Evolutionary conservation across 2,113 vertebrate species (phyloP).

Genomic region (Mixornis gularis): DNA sequence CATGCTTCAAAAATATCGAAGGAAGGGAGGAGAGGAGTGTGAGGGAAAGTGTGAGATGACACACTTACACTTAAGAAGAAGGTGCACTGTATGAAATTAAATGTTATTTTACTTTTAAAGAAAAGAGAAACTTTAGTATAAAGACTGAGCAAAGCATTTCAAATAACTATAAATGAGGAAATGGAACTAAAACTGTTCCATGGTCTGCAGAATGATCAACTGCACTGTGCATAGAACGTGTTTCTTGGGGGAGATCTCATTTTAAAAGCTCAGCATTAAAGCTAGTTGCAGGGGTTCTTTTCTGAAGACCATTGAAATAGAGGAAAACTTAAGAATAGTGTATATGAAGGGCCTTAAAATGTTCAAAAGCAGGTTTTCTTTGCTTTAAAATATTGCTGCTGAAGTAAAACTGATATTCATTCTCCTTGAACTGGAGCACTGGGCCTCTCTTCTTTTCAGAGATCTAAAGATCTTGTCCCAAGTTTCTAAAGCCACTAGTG

Average conservation of each 20-base stretch:
- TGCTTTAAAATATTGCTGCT: conserved; percentile 35
- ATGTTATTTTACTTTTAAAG: neutral
- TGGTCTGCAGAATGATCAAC: neutral
- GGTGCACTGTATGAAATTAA: neutral
- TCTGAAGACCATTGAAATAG: conserved; percentile 5
- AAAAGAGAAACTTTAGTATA: neutral
- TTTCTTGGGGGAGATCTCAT: conserved; percentile 16
- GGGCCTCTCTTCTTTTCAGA: conserved; percentile 23
- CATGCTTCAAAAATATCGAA: neutral
- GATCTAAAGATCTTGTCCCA: conserved; percentile 44
- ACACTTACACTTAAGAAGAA: neutral
- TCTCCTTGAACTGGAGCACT: conserved; percentile 1
- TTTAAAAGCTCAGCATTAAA: conserved; percentile 19
- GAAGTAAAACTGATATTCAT: conserved; percentile 24
- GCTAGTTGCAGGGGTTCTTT: conserved; percentile 24
- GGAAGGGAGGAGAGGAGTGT: neutral
- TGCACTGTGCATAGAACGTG: accelerated
- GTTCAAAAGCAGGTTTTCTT: conserved; percentile 30
- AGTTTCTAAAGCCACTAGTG: conserved; percentile 30
- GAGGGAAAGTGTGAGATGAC: neutral
- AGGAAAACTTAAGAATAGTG: conserved; percentile 25
- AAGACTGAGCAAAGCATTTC: neutral
- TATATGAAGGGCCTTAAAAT: conserved; percentile 8
- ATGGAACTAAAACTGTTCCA: neutral
- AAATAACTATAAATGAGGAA: neutral